These are phyloP conservation scores for Drosophila albomicans DNA, from an alignment of 1,140 invertebrate genomes.

Conservation along the genomic window DNA sequence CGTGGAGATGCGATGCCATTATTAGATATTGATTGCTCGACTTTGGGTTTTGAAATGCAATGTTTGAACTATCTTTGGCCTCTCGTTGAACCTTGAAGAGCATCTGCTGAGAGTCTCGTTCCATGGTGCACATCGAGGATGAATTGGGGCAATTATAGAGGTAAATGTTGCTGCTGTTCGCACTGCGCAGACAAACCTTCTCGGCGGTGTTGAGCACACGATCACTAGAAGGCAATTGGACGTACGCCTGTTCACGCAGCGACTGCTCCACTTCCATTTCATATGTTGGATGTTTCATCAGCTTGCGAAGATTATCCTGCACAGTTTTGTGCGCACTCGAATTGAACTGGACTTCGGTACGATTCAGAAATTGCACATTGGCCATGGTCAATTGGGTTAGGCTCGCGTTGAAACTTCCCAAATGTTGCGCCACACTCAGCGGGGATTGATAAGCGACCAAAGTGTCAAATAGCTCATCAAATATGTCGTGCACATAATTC, in stretches of 20 bases:
- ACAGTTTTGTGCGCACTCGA: constrained; percentile 1
- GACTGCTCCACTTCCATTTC: constrained; percentile 29
- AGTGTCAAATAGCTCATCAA: constrained; percentile 49
- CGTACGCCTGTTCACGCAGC: constrained; percentile 9
- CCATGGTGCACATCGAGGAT: constrained; percentile 58
- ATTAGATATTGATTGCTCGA: constrained; percentile 66
- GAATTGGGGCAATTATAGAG: constrained; percentile 71
- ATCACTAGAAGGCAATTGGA: too few relatives aligned
- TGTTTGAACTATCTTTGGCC: constrained; percentile 31
- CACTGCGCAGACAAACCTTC: constrained; percentile 67
- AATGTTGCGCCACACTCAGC: constrained; percentile 51
- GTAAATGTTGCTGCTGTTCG: constrained; percentile 44
- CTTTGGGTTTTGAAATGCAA: constrained; percentile 56
- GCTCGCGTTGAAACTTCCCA: neutral
- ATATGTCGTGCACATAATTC: constrained; percentile 61
- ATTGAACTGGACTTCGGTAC: neutral
- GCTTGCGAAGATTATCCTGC: neutral
- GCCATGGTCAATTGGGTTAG: neutral
- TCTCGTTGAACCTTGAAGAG: constrained; percentile 46
- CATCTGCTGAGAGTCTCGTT: constrained; percentile 52
- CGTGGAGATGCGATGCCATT: constrained; percentile 36
- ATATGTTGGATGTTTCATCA: constrained; percentile 43
- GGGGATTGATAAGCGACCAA: constrained; percentile 55
- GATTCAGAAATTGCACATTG: neutral
- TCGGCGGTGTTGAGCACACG: constrained; percentile 21